A percentile compares a stretch with the other conserved stretches of the same genome.
Evolutionary conservation across 2,113 vertebrate species (phyloP).

Genomic region (Chlamydotis undulata): DNA sequence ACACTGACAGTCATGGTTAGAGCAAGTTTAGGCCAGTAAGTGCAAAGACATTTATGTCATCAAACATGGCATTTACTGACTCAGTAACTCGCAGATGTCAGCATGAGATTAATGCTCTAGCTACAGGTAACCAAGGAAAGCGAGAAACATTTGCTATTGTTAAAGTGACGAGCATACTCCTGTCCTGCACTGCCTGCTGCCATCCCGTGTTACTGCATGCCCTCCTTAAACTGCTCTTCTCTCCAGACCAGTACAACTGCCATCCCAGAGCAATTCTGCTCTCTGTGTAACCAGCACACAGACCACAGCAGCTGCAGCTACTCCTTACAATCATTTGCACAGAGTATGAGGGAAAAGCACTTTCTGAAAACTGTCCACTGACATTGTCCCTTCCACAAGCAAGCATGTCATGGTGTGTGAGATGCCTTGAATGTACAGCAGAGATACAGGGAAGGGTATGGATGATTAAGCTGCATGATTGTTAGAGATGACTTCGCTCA

Average conservation of each 20-base stretch:
- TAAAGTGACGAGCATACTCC: background rate
- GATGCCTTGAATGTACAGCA: background rate
- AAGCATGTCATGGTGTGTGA: background rate
- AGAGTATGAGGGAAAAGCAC: background rate
- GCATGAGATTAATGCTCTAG: background rate
- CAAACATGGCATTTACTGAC: background rate
- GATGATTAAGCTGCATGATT: background rate
- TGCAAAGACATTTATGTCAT: background rate
- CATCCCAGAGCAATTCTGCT: background rate
- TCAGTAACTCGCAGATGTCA: background rate
- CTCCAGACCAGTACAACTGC: background rate
- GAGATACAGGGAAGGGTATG: background rate
- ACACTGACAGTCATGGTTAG: background rate
- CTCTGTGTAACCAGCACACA: background rate
- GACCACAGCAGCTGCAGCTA: background rate
- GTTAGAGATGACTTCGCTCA: background rate
- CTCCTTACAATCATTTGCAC: background rate
- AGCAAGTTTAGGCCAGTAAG: conserved; percentile 42
- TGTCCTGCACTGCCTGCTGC: background rate
- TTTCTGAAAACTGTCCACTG: background rate
- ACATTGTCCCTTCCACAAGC: background rate
- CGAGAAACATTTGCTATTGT: background rate
- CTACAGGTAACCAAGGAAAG: conserved; percentile 21
- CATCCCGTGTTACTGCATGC: background rate
- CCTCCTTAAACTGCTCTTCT: background rate